Base-by-base conservation (phyloP, 2,113 vertebrate genomes). In the Dromaius novaehollandiae region DNA sequence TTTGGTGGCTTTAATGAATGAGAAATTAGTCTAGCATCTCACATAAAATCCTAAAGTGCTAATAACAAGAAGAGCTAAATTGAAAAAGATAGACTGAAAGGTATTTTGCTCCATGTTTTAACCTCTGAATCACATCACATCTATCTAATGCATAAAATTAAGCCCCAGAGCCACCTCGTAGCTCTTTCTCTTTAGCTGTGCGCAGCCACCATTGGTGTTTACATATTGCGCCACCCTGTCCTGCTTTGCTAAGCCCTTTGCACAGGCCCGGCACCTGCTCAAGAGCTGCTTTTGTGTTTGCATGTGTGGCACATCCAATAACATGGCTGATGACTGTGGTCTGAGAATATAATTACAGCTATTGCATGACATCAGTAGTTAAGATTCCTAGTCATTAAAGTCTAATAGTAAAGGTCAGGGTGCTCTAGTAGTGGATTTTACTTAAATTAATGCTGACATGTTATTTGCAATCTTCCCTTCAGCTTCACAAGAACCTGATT, bases 91-190 rank as follows among this genome's bases (percentile, higher is more conserved):
- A 83, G 61, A 38, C 13, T 4, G 0, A 55, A 53, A 42, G 38
- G 25, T 34, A 28, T 75, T 90, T 83, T 56, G 4, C 20, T 69
- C 19, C 16, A 3, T 17, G 7, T 69, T 76, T 71, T 42, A 44
- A 48, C 36, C 56, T 69, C 55, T 60, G n/a, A 28, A 63, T 74
- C 28, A 50, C 60, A 12, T 19, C 34, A 22, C 10, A 24, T 3
- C 25, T 32, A 38, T 69, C 48, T 60, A 40, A 40, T 4, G 16
- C 2, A 7, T 14, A 44, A n/a, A n/a, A 51, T 32, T 16, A 69
- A 42, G 16, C 18, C 32, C 34, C 0, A 3, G 30, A 1, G 2
- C 34, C 38, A 18, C 20, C 11, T 0, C 5, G 2, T 28, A n/a
- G 82, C 36, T 40, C 28, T 19, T 36, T 86, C 1, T 5, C 56